These are phyloP conservation scores for Junonia oenone DNA, from an alignment of 2,888 invertebrate genomes.

Conservation along the genomic window DNA sequence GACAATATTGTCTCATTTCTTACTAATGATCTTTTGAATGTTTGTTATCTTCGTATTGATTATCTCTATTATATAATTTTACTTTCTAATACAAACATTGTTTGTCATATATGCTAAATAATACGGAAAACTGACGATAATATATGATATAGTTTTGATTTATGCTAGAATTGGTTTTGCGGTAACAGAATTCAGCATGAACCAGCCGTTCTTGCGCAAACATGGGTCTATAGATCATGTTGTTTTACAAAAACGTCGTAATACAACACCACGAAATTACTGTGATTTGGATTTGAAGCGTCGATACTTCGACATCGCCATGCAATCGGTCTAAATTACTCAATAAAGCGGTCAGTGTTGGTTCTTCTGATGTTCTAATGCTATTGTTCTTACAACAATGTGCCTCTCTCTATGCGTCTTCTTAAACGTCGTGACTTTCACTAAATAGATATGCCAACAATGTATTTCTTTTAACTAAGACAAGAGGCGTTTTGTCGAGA, in stretches of 20 bases:
- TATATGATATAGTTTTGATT: not conserved
- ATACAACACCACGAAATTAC: conserved; percentile 60
- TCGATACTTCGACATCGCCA: conserved; percentile 55
- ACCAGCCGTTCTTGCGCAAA: conserved; percentile 12
- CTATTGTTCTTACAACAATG: conserved; percentile 38
- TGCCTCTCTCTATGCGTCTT: conserved; percentile 30
- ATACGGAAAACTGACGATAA: not conserved
- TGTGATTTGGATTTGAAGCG: conserved; percentile 61
- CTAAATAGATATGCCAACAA: conserved; percentile 26
- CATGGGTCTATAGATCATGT: conserved; percentile 33
- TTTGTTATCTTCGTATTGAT: conserved; percentile 30
- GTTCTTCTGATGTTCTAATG: conserved; percentile 45
- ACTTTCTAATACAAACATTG: conserved; percentile 45
- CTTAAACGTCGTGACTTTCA: conserved; percentile 42
- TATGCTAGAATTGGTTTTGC: not conserved
- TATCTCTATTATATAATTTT: conserved; percentile 25
- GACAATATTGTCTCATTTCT: conserved; percentile 71
- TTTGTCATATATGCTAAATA: not conserved
- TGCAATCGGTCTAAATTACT: conserved; percentile 51
- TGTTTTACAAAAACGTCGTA: conserved; percentile 71
- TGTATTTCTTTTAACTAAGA: conserved; percentile 14
- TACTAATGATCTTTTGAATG: conserved; percentile 67
- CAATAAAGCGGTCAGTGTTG: conserved; percentile 53
- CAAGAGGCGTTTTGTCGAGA: conserved; percentile 4
- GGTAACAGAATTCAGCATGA: not conserved